phyloP scores from a whole-genome alignment of 2,888 invertebrate species.

The Phragmatobia fuliginosa region DNA sequence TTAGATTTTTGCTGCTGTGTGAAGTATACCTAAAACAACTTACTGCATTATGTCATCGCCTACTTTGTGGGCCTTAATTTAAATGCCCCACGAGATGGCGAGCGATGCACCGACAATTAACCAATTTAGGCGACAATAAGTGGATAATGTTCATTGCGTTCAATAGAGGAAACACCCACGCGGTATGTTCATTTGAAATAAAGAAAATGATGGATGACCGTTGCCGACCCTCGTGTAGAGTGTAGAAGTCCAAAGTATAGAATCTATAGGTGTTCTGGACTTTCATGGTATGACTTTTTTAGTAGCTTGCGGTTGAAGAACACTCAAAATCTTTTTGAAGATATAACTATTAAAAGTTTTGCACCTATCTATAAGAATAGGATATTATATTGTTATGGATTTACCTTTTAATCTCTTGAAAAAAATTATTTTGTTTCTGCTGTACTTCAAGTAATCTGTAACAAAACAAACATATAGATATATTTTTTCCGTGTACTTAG shows the following conservation, averaged over 20 bases:
- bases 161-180: conserved; percentile 71
- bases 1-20: neutral
- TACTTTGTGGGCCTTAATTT: conserved; percentile 32
- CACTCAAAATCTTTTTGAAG: neutral
- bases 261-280: neutral
- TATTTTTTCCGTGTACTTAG: neutral
- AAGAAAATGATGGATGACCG: conserved; percentile 17
- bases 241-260: neutral
- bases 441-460: neutral
- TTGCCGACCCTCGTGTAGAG: neutral
- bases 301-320: neutral
- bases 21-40: neutral
- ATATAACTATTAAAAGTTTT: neutral
- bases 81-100: conserved; percentile 41
- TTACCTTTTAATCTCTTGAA: neutral
- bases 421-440: neutral
- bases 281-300: neutral
- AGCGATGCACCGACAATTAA: conserved; percentile 69
- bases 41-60: conserved; percentile 32
- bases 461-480: neutral
- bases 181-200: conserved; percentile 32
- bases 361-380: neutral
- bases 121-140: conserved; percentile 67
- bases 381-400: neutral
- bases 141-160: conserved; percentile 61